These are phyloP conservation scores for Microcebus lehilahytsara DNA, from an alignment of 2,113 vertebrate species.

Conservation along the genomic window DNA sequence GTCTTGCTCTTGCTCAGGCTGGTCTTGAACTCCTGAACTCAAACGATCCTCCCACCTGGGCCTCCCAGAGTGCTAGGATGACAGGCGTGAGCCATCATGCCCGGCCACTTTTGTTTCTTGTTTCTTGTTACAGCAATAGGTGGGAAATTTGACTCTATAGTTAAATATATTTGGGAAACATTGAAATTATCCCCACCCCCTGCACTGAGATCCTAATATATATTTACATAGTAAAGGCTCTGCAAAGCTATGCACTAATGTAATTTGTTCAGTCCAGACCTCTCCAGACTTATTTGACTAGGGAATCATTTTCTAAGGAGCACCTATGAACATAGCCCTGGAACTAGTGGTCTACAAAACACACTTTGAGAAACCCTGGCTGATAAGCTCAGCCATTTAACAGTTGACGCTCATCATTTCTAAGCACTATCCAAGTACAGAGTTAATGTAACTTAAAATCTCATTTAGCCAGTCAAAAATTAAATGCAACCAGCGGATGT, in stretches of 20 bases:
- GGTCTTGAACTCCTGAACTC: too few species aligned
- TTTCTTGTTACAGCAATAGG: not conserved
- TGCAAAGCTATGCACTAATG: not conserved
- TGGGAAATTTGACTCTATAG: not conserved
- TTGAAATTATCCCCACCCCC: not conserved
- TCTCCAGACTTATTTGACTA: not conserved
- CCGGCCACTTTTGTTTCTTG: not conserved
- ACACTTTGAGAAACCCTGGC: conserved; percentile 1
- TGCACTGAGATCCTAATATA: not conserved
- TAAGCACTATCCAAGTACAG: not conserved
- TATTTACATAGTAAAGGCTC: not conserved
- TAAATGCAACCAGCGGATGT: not conserved
- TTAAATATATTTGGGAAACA: not conserved
- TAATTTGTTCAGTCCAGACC: not conserved
- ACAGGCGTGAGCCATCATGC: too few species aligned
- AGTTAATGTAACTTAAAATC: conserved; percentile 36
- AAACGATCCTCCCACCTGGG: too few species aligned
- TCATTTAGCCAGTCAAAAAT: not conserved
- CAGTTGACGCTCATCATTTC: not conserved
- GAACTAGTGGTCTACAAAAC: not conserved
- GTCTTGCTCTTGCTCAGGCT: too few species aligned
- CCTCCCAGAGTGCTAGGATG: too few species aligned
- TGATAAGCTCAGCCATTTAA: not conserved
- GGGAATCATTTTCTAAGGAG: not conserved
- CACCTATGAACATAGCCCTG: not conserved